Percentiles rank a stretch among this genome's conserved stretches.
These are phyloP conservation scores for Ormyrus pomaceus DNA, from an alignment of 2,888 invertebrate species.

Conservation along the genomic window DNA sequence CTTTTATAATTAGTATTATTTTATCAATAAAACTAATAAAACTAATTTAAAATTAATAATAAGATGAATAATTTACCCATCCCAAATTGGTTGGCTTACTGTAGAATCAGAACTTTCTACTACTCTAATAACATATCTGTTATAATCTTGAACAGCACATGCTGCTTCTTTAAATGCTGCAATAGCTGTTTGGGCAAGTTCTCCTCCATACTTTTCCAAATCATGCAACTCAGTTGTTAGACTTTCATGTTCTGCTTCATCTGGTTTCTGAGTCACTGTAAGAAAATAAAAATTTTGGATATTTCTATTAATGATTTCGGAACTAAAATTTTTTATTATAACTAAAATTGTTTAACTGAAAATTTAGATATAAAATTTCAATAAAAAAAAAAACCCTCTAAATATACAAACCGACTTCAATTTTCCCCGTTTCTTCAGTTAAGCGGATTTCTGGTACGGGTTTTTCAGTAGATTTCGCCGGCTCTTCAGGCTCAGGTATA, in stretches of 20 bases:
- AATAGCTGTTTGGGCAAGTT: slow-evolving; percentile 80
- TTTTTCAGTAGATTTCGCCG: slow-evolving; percentile 65
- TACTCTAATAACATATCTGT: slow-evolving; percentile 67
- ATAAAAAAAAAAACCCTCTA: slow-evolving; percentile 1
- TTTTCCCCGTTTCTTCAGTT: slow-evolving; percentile 72
- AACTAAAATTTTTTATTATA: neutral
- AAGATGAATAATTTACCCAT: slow-evolving; percentile 62
- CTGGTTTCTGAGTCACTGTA: slow-evolving; percentile 64
- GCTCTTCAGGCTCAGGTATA: slow-evolving; percentile 60
- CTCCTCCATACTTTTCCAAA: slow-evolving; percentile 78
- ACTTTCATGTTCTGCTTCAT: slow-evolving; percentile 48
- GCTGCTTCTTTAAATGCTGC: slow-evolving; percentile 82
- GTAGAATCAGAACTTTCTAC: slow-evolving; percentile 64
- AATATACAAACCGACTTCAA: slow-evolving; percentile 71
- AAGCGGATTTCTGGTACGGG: slow-evolving; percentile 75
- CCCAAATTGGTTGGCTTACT: slow-evolving; percentile 64
- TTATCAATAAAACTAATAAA: neutral
- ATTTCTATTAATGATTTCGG: neutral
- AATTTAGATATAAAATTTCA: neutral
- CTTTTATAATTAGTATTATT: neutral
- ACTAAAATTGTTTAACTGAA: neutral
- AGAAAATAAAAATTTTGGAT: slow-evolving; percentile 18
- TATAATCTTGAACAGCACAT: slow-evolving; percentile 79
- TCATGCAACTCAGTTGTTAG: slow-evolving; percentile 76
- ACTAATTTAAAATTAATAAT: neutral